Evolutionary conservation across 2,113 vertebrate species (phyloP).

Genomic region (Aldabrachelys gigantea): DNA sequence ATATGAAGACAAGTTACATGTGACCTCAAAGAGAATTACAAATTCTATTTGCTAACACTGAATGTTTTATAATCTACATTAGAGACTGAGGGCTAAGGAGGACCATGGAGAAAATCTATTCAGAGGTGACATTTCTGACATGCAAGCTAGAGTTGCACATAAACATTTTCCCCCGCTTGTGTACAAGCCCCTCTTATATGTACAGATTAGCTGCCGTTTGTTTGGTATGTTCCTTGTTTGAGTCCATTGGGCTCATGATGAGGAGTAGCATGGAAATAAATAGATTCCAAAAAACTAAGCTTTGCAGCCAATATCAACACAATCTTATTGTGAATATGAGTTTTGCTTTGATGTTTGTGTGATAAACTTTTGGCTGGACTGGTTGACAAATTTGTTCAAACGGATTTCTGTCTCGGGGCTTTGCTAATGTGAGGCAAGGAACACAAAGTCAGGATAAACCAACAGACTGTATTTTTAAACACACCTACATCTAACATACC

Average conservation of each 20-base stretch:
- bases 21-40: background rate
- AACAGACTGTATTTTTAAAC: background rate
- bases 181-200: background rate
- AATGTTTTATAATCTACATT: fast-evolving
- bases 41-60: background rate
- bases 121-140: background rate
- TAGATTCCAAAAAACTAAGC: background rate
- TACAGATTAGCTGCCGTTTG: background rate
- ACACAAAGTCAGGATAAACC: background rate
- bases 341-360: background rate
- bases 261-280: background rate
- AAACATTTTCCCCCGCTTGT: fast-evolving
- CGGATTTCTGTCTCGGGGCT: background rate
- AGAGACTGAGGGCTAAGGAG: background rate
- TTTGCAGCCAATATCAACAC: background rate
- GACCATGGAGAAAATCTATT: fast-evolving
- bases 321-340: background rate
- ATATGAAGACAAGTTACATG: fast-evolving
- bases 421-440: background rate
- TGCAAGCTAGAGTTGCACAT: fast-evolving
- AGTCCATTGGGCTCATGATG: background rate
- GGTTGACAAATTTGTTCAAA: background rate
- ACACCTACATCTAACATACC: background rate
- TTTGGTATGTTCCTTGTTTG: background rate
- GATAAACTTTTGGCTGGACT: background rate